phyloP scores from a whole-genome alignment of 2,888 invertebrate genomes.

The Protonemura montana region DNA sequence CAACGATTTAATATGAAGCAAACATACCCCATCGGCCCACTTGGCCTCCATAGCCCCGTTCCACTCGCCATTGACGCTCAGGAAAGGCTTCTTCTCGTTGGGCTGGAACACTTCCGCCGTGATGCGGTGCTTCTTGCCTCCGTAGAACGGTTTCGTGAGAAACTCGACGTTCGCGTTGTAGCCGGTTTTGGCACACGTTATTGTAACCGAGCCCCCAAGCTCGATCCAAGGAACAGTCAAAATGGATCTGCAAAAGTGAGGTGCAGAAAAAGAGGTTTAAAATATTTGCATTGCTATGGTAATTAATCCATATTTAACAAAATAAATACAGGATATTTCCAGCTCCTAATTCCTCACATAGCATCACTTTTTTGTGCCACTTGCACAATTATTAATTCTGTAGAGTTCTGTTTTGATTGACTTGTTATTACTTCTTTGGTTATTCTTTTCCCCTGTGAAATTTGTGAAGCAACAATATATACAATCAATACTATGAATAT shows the following conservation, averaged over 20 bases:
- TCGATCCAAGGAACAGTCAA: slow-evolving; percentile 99
- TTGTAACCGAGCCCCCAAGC: slow-evolving; percentile 89
- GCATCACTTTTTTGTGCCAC: too few species aligned
- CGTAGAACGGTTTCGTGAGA: slow-evolving; percentile 97
- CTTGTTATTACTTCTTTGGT: too few species aligned
- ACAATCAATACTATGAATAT: too few species aligned
- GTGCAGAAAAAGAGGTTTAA: slow-evolving; percentile 29
- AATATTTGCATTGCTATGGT: not conserved
- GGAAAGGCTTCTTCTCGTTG: slow-evolving; percentile 87
- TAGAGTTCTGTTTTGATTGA: too few species aligned
- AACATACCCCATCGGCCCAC: slow-evolving; percentile 70
- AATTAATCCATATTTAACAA: too few species aligned
- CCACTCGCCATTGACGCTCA: slow-evolving; percentile 94
- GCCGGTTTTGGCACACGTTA: slow-evolving; percentile 92
- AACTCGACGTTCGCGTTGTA: slow-evolving; percentile 94
- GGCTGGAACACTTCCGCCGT: slow-evolving; percentile 82
- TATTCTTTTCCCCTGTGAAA: too few species aligned
- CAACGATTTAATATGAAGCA: not conserved
- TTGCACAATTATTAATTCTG: too few species aligned
- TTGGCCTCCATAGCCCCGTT: slow-evolving; percentile 94
- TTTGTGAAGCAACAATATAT: too few species aligned
- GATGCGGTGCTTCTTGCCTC: slow-evolving; percentile 91
- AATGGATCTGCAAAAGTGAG: slow-evolving; percentile 76
- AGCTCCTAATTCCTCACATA: too few species aligned
- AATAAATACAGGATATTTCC: too few species aligned